Conservation (phyloP, 2,797 vertebrate species). For the Acrossocheilus wenchowensis region DNA sequence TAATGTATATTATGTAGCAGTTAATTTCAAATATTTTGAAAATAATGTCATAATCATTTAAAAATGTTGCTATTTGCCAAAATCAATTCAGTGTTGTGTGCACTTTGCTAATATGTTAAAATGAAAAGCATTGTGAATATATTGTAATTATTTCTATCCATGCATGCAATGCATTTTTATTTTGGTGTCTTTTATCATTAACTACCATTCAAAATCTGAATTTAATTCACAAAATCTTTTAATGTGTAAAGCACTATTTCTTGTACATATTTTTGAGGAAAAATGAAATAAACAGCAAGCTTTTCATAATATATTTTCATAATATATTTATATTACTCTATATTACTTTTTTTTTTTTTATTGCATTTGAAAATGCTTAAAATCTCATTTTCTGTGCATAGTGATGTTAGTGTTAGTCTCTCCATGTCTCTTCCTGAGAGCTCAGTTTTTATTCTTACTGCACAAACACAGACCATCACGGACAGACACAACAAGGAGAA, state of each 20-base stretch:
- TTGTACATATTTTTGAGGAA: not conserved
- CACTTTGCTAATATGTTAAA: not conserved
- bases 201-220: not conserved
- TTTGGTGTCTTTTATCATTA: not conserved
- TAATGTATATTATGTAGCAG: not conserved
- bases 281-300: not conserved
- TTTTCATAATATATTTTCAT: not conserved
- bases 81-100: not conserved
- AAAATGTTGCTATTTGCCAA: not conserved
- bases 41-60: too few relatives aligned
- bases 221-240: not conserved
- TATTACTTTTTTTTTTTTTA: too few relatives aligned
- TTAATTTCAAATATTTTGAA: not conserved
- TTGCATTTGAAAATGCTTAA: not conserved
- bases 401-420: not conserved
- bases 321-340: not conserved
- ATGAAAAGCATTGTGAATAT: not conserved
- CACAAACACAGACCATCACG: conserved; percentile 56
- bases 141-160: not conserved
- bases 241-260: not conserved
- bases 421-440: not conserved
- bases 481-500: conserved; percentile 40
- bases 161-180: not conserved
- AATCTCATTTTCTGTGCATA: not conserved
- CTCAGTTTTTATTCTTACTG: conserved; percentile 28